phyloP scores from a whole-genome alignment of 2,113 vertebrate genomes.

The Furnarius figulus region DNA sequence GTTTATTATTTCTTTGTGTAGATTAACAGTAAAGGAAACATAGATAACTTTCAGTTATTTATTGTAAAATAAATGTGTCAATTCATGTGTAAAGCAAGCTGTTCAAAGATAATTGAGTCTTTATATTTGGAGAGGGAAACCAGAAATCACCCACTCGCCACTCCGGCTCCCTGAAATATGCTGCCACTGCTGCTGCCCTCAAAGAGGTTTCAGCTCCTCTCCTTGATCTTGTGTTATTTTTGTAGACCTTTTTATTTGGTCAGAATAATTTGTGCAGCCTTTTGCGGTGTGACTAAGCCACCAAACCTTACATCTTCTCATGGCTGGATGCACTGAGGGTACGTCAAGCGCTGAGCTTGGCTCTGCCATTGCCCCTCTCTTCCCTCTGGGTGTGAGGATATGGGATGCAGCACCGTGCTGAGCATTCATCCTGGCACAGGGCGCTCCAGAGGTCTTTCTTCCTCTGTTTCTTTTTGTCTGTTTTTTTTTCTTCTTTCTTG shows the following conservation, averaged over 20 bases:
- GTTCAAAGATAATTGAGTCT: conserved; percentile 81
- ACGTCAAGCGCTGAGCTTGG: background rate
- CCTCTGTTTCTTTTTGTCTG: background rate
- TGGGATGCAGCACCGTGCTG: accelerated
- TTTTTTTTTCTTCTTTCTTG: background rate
- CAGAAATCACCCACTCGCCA: conserved; percentile 48
- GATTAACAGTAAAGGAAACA: conserved; percentile 83
- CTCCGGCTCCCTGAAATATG: conserved; percentile 38
- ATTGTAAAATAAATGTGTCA: conserved; percentile 86
- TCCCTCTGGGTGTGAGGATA: background rate
- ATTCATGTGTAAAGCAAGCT: conserved; percentile 83
- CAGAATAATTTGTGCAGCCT: background rate
- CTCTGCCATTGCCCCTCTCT: background rate
- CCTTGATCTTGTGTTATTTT: conserved; percentile 39
- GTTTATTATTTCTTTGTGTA: conserved; percentile 85
- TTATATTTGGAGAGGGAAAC: conserved; percentile 78
- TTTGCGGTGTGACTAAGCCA: background rate
- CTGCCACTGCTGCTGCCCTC: conserved; percentile 46
- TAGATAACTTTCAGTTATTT: conserved; percentile 84
- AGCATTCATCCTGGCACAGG: background rate
- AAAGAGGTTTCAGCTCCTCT: conserved; percentile 27
- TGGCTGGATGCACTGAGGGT: background rate
- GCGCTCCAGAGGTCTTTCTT: background rate
- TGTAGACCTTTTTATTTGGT: conserved; percentile 30
- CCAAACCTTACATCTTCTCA: background rate